Base-by-base conservation (phyloP, 2,113 vertebrate species). In the Rousettus leschenaultii region DNA sequence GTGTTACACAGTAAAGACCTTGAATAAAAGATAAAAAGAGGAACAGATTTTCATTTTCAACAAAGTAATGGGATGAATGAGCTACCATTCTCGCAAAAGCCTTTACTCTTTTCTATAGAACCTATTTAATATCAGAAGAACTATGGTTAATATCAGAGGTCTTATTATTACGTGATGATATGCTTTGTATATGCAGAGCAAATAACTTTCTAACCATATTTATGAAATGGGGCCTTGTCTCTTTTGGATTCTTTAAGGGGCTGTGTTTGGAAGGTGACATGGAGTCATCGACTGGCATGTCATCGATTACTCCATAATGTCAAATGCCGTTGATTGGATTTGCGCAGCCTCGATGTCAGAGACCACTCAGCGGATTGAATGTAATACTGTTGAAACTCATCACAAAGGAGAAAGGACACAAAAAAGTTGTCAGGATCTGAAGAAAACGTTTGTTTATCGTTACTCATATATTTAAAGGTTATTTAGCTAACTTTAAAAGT, bases 281-380 rank as follows among this genome's bases (percentile, higher is more conserved):
- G 96, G 94, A 74, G 66, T 96, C 97, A 40, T 40, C 6, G 40
- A 40, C 40, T 97, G 82, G 85, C 95, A 89, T 84, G 38, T 89
- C 57, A 57, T 80, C 65, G 88, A 57, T 92, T 96, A 83, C 45
- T 97, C 97, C 95, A 85, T 75, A 97, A 97, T 97, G 94, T 96
- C 95, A 98, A 97, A 96, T 16, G 3, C 95, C 96, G 96, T 95
- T 98, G 97, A 98, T 97, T 98, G 94, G 96, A 98, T 98, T 98
- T 98, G 88, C 89, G 85, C 61, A 86, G 83, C 95, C 96, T 98
- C 98, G 97, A 98, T 98, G 97, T 97, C 95, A 94, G 86, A 89
- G 55, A 21, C 55, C 57, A 79, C 33, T 28, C 68, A 97, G 97
- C 95, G 98, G 98, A 98, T 97, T 98, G 91, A 97, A 94, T 63